phyloP scores from a whole-genome alignment of 2,888 invertebrate species.

The Euzophera pinguis region DNA sequence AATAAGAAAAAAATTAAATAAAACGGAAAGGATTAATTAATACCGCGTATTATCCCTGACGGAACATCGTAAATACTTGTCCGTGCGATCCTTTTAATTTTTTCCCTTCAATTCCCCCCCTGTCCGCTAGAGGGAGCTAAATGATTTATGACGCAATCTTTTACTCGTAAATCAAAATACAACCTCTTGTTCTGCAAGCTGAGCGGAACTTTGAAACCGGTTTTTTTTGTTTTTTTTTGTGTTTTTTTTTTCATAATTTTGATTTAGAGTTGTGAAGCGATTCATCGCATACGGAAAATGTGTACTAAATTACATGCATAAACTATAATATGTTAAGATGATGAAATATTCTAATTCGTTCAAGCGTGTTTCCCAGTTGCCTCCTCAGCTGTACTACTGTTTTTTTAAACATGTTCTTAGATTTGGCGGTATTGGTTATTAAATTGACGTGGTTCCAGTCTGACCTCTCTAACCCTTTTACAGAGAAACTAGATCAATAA shows the following conservation, averaged over 20 bases:
- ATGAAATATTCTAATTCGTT: not conserved
- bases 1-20: slow-evolving; percentile 33
- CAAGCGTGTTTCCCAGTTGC: no score
- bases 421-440: no score
- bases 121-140: slow-evolving; percentile 34
- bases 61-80: slow-evolving; percentile 43
- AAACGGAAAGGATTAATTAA: slow-evolving; percentile 52
- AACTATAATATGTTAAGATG: not conserved
- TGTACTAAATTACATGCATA: no score
- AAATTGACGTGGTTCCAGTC: no score
- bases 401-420: no score
- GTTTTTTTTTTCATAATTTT: slow-evolving; percentile 15
- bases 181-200: slow-evolving; percentile 21
- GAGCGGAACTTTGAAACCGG: slow-evolving; percentile 47
- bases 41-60: slow-evolving; percentile 34
- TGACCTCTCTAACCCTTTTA: no score
- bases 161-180: slow-evolving; percentile 67
- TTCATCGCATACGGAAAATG: no score
- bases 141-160: slow-evolving; percentile 72
- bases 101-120: slow-evolving; percentile 48
- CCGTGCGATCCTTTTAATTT: slow-evolving; percentile 40
- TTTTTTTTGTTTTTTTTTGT: slow-evolving; percentile 26
- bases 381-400: no score
- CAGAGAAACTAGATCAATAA: no score
- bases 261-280: no score